These are phyloP conservation scores for Hofmannophila pseudospretella DNA, from an alignment of 2,888 invertebrate genomes.

Conservation along the genomic window DNA sequence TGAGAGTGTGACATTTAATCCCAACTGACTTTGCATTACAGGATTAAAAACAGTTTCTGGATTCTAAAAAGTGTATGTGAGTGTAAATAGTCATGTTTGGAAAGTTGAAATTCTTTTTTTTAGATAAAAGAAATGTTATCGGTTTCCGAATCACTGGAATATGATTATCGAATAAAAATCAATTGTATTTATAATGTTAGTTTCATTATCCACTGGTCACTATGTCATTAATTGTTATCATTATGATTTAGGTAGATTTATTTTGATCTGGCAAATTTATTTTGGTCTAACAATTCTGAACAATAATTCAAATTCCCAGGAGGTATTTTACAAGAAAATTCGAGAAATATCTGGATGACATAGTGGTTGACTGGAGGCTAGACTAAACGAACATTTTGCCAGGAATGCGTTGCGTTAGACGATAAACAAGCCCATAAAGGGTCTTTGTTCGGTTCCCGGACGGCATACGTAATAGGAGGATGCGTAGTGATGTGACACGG, in stretches of 20 bases:
- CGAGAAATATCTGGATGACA: neutral
- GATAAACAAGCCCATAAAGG: constrained; percentile 51
- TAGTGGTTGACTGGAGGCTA: neutral
- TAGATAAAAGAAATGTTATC: constrained; percentile 53
- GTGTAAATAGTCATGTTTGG: constrained; percentile 54
- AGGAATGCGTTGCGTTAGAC: constrained; percentile 39
- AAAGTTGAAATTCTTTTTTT: constrained; percentile 34
- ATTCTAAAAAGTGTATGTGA: constrained; percentile 34
- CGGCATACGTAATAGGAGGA: constrained; percentile 36
- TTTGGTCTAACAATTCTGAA: too few species aligned
- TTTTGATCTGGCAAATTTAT: too few species aligned
- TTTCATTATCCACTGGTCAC: too few species aligned
- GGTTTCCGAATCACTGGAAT: constrained; percentile 54
- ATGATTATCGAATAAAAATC: constrained; percentile 62
- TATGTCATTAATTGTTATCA: too few species aligned
- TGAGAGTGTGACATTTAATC: constrained; percentile 88
- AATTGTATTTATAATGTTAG: constrained; percentile 38
- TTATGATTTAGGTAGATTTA: too few species aligned
- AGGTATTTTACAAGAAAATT: too few species aligned
- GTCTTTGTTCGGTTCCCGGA: constrained; percentile 38
- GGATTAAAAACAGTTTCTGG: constrained; percentile 41
- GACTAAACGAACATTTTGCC: constrained; percentile 31
- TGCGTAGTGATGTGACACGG: constrained; percentile 28
- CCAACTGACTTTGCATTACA: constrained; percentile 46
- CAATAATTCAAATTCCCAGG: too few species aligned